Evolutionary conservation across 2,797 vertebrate genomes (phyloP).

Genomic region (Enteromius paludinosus): DNA sequence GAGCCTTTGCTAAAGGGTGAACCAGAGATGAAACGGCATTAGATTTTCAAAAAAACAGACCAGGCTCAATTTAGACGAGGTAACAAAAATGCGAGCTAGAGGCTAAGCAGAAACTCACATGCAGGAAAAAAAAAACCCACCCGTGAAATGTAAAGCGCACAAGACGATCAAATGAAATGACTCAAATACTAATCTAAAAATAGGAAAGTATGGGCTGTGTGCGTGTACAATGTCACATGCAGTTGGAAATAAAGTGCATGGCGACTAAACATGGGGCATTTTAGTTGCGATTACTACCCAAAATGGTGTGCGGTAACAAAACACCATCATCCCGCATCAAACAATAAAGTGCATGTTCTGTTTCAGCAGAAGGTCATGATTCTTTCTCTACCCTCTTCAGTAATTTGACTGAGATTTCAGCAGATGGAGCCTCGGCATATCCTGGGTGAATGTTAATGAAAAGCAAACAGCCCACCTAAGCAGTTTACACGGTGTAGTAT

Average conservation of each 20-base stretch:
- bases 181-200: slow-evolving; percentile 13
- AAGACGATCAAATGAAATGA: slow-evolving; percentile 19
- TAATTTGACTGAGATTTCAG: slow-evolving; percentile 57
- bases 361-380: slow-evolving; percentile 59
- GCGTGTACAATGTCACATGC: background rate
- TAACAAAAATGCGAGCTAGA: slow-evolving; percentile 20
- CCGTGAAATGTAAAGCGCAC: background rate
- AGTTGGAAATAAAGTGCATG: background rate
- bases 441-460: slow-evolving; percentile 70
- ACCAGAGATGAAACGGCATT: slow-evolving; percentile 34
- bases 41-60: slow-evolving; percentile 48
- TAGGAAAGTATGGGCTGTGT: background rate
- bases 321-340: slow-evolving; percentile 50
- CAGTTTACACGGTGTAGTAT: slow-evolving; percentile 57
- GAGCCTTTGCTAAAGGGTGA: slow-evolving; percentile 56
- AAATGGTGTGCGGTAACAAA: background rate
- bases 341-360: slow-evolving; percentile 52
- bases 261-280: background rate
- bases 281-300: background rate
- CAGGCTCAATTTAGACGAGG: slow-evolving; percentile 23
- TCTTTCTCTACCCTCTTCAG: slow-evolving; percentile 54
- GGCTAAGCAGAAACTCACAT: slow-evolving; percentile 31
- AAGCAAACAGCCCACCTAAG: slow-evolving; percentile 68
- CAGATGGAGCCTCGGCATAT: slow-evolving; percentile 61
- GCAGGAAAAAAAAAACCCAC: background rate